Percentiles rank a stretch among this genome's conserved stretches.
phyloP scores from a whole-genome alignment of 1,140 invertebrate species.

The Parasteatoda tepidariorum region DNA sequence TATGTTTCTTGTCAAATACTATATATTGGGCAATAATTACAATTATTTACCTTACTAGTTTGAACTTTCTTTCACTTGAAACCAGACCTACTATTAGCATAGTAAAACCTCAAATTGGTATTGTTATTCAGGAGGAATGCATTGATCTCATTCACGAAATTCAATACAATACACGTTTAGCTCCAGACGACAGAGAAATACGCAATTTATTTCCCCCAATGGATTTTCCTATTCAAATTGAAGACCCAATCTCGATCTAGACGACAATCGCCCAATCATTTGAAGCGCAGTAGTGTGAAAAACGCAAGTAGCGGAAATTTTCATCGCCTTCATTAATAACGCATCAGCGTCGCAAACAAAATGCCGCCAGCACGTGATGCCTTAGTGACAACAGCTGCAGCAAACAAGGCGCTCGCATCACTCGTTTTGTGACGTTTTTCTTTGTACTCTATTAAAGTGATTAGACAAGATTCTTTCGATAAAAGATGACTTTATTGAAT shows the following conservation, averaged over 20 bases:
- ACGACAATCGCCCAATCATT: background rate
- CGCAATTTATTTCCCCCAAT: background rate
- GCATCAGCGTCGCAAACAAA: constrained; percentile 56
- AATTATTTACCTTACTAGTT: too few relatives aligned
- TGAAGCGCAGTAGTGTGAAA: background rate
- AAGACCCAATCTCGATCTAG: background rate
- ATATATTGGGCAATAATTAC: too few relatives aligned
- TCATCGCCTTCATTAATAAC: constrained; percentile 52
- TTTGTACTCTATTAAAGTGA: constrained; percentile 53
- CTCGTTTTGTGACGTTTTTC: constrained; percentile 23
- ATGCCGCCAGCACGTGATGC: constrained; percentile 35
- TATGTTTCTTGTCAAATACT: too few relatives aligned
- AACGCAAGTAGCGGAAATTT: constrained; percentile 30
- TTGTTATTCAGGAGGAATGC: too few relatives aligned
- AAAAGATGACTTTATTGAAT: too few relatives aligned
- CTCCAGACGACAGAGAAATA: background rate
- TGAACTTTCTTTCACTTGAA: too few relatives aligned
- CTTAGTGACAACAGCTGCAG: constrained; percentile 25
- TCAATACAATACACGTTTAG: background rate
- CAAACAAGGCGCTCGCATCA: constrained; percentile 23
- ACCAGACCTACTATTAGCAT: too few relatives aligned
- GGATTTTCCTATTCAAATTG: background rate
- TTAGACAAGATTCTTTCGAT: too few relatives aligned
- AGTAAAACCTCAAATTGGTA: too few relatives aligned
- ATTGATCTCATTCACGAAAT: too few relatives aligned